phyloP scores from a whole-genome alignment of 2,797 vertebrate genomes.

The Pangasius larnaudii region DNA sequence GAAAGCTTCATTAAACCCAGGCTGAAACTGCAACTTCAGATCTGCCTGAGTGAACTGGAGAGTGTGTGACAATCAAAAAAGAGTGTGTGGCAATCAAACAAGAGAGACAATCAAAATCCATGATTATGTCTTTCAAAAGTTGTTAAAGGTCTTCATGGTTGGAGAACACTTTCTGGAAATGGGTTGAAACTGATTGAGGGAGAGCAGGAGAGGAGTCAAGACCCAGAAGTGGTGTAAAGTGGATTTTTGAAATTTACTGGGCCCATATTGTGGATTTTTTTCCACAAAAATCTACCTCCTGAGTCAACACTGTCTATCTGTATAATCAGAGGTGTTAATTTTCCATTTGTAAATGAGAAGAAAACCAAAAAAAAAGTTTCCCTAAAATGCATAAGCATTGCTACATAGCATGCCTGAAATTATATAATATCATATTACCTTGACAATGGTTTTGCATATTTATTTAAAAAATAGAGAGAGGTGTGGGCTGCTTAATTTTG shows the following conservation, averaged over 20 bases:
- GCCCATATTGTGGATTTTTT: background rate
- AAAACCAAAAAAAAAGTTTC: background rate
- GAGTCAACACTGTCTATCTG: background rate
- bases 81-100: constrained; percentile 30
- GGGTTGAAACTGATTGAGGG: constrained; percentile 1
- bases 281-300: background rate
- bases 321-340: background rate
- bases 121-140: constrained; percentile 27
- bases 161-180: constrained; percentile 21
- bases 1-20: constrained; percentile 2
- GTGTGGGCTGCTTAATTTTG: background rate
- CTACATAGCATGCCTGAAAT: background rate
- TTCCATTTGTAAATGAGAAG: background rate
- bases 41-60: constrained; percentile 22
- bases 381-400: background rate
- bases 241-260: background rate
- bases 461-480: background rate
- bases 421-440: background rate
- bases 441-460: background rate
- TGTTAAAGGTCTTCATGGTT: constrained; percentile 5
- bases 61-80: constrained; percentile 18
- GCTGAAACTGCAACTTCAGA: constrained; percentile 35
- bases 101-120: constrained; percentile 4
- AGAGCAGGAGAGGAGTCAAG: constrained; percentile 8
- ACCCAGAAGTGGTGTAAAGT: constrained; percentile 3